These are phyloP conservation scores for Planococcus citri DNA, from an alignment of 1,140 invertebrate genomes.

Conservation along the genomic window DNA sequence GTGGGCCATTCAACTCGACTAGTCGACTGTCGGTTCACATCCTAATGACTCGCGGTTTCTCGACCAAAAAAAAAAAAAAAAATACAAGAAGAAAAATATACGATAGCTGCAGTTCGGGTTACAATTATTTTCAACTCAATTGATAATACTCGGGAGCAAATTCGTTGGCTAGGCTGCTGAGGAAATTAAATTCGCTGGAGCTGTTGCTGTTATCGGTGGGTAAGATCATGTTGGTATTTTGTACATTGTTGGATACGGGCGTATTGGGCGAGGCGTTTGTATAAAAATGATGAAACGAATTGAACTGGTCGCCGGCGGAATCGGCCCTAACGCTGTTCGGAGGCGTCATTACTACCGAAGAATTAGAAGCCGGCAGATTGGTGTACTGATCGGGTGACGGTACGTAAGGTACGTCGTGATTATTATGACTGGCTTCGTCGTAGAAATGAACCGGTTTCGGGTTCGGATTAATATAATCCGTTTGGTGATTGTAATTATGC, in stretches of 20 bases:
- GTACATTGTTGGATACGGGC: slow-evolving; percentile 34
- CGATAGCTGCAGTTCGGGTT: too few relatives aligned
- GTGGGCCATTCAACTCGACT: too few relatives aligned
- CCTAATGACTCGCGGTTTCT: too few relatives aligned
- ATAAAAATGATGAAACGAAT: slow-evolving; percentile 56
- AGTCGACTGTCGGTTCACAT: too few relatives aligned
- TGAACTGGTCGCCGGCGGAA: slow-evolving; percentile 45
- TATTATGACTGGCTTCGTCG: not conserved
- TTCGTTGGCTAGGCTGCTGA: slow-evolving; percentile 78
- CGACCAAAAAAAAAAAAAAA: too few relatives aligned
- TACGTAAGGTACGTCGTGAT: slow-evolving; percentile 12
- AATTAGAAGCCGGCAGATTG: slow-evolving; percentile 30
- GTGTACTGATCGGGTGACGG: slow-evolving; percentile 28
- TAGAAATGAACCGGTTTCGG: not conserved
- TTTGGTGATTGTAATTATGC: slow-evolving; percentile 21
- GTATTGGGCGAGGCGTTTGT: slow-evolving; percentile 34
- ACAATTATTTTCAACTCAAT: slow-evolving; percentile 43
- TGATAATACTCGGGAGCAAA: slow-evolving; percentile 85
- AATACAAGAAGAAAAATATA: too few relatives aligned
- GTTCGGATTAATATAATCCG: slow-evolving; percentile 1
- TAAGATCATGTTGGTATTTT: slow-evolving; percentile 27
- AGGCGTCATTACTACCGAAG: slow-evolving; percentile 43
- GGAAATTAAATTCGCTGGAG: slow-evolving; percentile 81
- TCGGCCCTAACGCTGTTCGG: slow-evolving; percentile 43
- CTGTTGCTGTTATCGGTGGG: slow-evolving; percentile 67